Conservation (phyloP, 2,888 invertebrate genomes). For the Crossocerus cetratus region DNA sequence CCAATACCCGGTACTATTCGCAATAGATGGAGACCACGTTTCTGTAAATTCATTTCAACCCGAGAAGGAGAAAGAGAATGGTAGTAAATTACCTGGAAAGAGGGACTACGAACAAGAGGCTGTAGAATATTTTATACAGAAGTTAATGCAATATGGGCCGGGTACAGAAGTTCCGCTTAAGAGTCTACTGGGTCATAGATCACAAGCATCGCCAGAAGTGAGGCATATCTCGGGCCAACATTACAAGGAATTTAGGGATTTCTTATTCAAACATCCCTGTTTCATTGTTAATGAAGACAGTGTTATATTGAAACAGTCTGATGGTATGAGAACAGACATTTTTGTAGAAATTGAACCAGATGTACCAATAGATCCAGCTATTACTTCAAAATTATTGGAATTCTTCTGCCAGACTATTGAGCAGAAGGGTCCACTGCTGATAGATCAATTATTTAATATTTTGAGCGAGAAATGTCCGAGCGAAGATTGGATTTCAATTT, state of each 20-base stretch:
- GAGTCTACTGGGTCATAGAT: conserved; percentile 96
- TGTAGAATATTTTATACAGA: conserved; percentile 97
- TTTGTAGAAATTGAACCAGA: conserved; percentile 83
- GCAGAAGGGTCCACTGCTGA: conserved; percentile 88
- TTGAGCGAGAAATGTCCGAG: conserved; percentile 87
- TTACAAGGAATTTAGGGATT: conserved; percentile 95
- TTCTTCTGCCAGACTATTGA: conserved; percentile 91
- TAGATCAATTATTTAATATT: conserved; percentile 91
- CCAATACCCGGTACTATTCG: conserved; percentile 97
- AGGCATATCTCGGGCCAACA: conserved; percentile 97
- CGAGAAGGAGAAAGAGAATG: conserved; percentile 80
- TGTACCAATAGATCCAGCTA: conserved; percentile 86
- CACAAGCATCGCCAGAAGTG: conserved; percentile 97
- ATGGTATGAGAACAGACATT: conserved; percentile 83
- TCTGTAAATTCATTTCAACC: conserved; percentile 89
- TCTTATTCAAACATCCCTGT: conserved; percentile 89
- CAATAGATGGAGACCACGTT: conserved; percentile 95
- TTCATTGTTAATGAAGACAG: conserved; percentile 90
- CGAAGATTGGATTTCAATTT: conserved; percentile 90
- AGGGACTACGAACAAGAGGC: conserved; percentile 97
- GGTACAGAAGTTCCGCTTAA: conserved; percentile 98
- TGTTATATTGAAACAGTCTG: conserved; percentile 87
- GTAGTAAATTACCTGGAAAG: conserved; percentile 80
- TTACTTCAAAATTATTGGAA: conserved; percentile 88
- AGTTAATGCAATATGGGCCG: conserved; percentile 96